Evolutionary conservation across 2,113 vertebrate species (phyloP), one percentile per base, ranked within the genome.

Genomic region (Actenoides lindsayi): DNA sequence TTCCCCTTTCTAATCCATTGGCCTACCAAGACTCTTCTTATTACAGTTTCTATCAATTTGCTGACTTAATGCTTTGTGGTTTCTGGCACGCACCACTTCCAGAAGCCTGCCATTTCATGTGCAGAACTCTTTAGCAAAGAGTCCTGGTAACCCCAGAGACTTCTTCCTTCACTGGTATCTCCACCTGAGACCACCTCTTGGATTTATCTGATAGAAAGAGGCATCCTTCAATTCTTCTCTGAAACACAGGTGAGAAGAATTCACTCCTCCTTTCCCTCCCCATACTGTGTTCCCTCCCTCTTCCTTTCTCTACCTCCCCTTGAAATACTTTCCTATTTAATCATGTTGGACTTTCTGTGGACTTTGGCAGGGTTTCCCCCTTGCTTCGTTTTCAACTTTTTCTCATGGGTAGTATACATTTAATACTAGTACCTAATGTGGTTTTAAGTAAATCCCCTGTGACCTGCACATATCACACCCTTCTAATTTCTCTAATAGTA

Each of bases 231-330:
- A 8, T 25, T 67, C 56, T 54, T 59, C 71, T 54, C 67, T 14
- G 17, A 60, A 64, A 93, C 19, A 11, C 0, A 1, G 0, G 10
- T 0, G 0, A 46, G n/a, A 74, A 46, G 30, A 53, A 53, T 50
- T 56, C 27, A 28, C 16, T 68, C 54, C 31, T 70, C 56, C 57
- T 68, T 59, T 18, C 56, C 65, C 33, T 39, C 35, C 14, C 53
- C 19, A 8, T 23, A 31, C 42, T 10, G 33, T 8, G 60, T 33
- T 39, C 35, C 39, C 41, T 42, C 69, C 30, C 60, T 46, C 35
- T 62, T n/a, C 50, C 46, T 86, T 63, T 33, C 70, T 37, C 41
- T 33, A 0, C 68, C 67, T 76, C 35, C 39, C 27, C 33, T 27
- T 18, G 60, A 53, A 81, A 90, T 13, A 54, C 33, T 62, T 90